A percentile compares a stretch with the other conserved stretches of the same genome.
Conservation (phyloP, 2,888 invertebrate genomes). For the Troglohyphantes excavatus region DNA sequence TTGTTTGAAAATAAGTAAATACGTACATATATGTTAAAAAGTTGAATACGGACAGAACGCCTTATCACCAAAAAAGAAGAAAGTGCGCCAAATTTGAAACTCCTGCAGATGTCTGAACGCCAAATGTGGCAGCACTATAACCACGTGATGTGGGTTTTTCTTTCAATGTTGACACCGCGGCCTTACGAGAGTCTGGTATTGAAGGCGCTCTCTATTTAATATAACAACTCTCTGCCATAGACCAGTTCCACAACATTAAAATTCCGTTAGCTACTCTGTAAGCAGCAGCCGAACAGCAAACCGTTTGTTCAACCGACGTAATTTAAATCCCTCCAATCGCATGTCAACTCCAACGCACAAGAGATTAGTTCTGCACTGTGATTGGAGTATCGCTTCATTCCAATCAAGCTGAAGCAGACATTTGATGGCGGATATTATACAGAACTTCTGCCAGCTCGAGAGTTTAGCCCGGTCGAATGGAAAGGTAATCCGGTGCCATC, state of each 20-base stretch:
- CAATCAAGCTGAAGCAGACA: background rate
- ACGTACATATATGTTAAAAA: no score
- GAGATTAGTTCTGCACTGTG: background rate
- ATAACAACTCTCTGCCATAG: no score
- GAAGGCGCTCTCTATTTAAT: no score
- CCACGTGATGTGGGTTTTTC: no score
- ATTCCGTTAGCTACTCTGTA: background rate
- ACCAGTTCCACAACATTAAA: background rate
- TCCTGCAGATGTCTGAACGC: no score
- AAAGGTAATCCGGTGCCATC: background rate
- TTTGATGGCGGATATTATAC: background rate
- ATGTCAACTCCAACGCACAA: background rate
- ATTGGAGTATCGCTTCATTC: background rate
- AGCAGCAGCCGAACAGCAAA: background rate
- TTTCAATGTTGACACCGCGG: no score
- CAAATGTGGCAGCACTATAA: no score
- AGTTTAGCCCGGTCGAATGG: background rate
- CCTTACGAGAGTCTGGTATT: no score
- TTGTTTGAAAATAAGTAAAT: no score
- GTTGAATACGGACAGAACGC: no score
- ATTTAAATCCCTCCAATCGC: slow-evolving; percentile 6
- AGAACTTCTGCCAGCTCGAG: background rate
- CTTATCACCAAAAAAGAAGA: no score
- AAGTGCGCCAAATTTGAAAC: no score
- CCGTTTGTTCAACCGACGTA: slow-evolving; percentile 6